Evolutionary conservation across 2,113 vertebrate species (phyloP).

Genomic region (Stigmatopora argus): DNA sequence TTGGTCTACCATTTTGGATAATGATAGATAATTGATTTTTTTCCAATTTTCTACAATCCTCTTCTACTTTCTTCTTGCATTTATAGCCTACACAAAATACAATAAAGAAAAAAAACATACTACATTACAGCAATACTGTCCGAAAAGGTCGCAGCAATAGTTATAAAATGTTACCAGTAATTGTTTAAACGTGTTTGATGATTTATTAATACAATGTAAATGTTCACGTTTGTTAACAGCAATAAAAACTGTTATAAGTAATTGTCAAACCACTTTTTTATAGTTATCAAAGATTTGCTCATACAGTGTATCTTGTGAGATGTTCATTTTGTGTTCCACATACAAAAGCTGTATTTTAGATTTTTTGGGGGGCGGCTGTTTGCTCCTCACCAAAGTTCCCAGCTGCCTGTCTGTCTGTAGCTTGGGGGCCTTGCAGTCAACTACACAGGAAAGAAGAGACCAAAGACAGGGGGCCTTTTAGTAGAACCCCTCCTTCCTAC

Average conservation of each 20-base stretch:
- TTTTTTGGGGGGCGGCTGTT: conserved; percentile 38
- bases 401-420: conserved; percentile 58
- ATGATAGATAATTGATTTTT: neutral
- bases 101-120: too few relatives aligned
- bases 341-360: conserved; percentile 7
- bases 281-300: neutral
- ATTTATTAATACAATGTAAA: too few relatives aligned
- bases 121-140: too few relatives aligned
- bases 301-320: neutral
- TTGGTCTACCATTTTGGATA: neutral
- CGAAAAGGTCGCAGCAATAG: too few relatives aligned
- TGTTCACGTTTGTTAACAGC: too few relatives aligned
- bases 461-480: conserved; percentile 56
- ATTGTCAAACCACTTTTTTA: neutral
- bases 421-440: conserved; percentile 53
- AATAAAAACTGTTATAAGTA: neutral
- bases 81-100: neutral
- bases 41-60: neutral
- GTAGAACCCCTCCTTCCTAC: conserved; percentile 7
- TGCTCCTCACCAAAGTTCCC: conserved; percentile 41
- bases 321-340: neutral
- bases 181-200: too few relatives aligned
- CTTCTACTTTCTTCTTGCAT: neutral
- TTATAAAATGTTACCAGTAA: too few relatives aligned
- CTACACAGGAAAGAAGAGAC: conserved; percentile 57